Conservation (phyloP, 2,113 vertebrate species). For the Istiophorus platypterus region DNA sequence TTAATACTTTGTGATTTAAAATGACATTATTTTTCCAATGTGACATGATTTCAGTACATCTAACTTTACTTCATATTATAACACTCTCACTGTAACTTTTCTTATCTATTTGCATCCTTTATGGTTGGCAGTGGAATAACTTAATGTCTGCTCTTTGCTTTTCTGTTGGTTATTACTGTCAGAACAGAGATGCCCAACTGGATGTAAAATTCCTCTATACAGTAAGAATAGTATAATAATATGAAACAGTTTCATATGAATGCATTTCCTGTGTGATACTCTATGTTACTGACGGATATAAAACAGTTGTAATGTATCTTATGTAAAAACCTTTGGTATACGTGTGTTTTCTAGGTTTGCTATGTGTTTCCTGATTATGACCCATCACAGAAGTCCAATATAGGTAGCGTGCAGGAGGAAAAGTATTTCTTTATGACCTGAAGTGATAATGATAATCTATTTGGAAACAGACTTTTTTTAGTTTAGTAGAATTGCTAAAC, state of each 20-base stretch:
- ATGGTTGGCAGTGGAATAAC: background rate
- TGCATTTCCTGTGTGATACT: constrained; percentile 19
- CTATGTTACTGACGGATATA: background rate
- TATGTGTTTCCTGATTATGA: background rate
- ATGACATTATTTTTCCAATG: background rate
- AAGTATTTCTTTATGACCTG: background rate
- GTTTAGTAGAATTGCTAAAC: background rate
- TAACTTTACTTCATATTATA: background rate
- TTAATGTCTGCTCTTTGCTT: background rate
- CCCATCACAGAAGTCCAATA: background rate
- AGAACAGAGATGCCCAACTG: background rate
- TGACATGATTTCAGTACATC: background rate
- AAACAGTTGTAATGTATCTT: background rate
- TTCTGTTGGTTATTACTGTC: background rate
- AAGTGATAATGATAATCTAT: background rate
- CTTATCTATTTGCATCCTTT: background rate
- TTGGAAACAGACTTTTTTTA: background rate
- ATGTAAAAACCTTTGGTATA: constrained; percentile 12
- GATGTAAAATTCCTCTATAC: background rate
- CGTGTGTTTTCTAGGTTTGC: background rate
- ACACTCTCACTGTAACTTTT: background rate
- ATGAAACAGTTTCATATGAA: constrained; percentile 24
- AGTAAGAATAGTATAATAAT: constrained; percentile 30
- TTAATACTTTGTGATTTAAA: background rate
- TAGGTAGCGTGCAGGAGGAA: background rate